Percentiles rank a stretch among this genome's conserved stretches.
phyloP scores from a whole-genome alignment of 1,140 invertebrate genomes.

The Myzus persicae region DNA sequence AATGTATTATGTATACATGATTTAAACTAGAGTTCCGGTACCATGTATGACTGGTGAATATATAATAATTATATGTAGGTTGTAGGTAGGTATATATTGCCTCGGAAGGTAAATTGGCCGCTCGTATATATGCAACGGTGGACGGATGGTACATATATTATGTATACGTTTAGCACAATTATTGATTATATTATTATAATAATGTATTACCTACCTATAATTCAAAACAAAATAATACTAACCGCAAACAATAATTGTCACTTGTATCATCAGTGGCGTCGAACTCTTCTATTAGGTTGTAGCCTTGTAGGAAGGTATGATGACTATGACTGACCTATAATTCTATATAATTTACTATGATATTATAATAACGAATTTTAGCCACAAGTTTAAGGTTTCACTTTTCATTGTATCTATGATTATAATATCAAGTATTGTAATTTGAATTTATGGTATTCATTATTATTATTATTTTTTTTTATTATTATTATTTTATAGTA shows the following conservation, averaged over 20 bases:
- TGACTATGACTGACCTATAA: too few species aligned
- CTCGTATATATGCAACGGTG: background rate
- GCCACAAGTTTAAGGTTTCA: too few species aligned
- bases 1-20: background rate
- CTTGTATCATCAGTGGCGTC: too few species aligned
- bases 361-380: background rate
- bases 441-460: too few species aligned
- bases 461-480: too few species aligned
- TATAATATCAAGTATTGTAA: too few species aligned
- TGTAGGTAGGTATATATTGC: background rate
- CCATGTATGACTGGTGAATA: background rate
- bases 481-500: too few species aligned
- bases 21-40: background rate
- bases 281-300: background rate
- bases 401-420: too few species aligned
- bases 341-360: background rate
- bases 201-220: background rate
- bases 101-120: background rate
- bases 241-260: background rate
- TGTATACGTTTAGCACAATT: background rate
- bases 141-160: background rate
- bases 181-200: constrained; percentile 13
- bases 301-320: too few species aligned
- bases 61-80: background rate
- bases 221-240: background rate